These are phyloP conservation scores for Metellina segmentata DNA, from an alignment of 2,888 invertebrate genomes.

Conservation along the genomic window DNA sequence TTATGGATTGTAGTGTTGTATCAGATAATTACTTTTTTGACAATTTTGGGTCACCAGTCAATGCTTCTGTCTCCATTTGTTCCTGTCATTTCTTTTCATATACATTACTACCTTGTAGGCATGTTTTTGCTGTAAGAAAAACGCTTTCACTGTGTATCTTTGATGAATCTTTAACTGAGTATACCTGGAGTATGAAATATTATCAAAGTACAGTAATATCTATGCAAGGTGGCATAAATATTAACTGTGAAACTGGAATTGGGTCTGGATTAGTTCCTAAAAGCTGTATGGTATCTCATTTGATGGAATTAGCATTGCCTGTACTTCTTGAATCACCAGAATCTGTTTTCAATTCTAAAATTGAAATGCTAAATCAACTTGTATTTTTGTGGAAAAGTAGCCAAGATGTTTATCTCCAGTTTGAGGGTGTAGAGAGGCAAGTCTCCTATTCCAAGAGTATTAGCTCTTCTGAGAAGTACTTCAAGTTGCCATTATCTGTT, in stretches of 20 bases:
- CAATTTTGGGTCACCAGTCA: constrained; percentile 48
- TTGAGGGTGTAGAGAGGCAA: constrained; percentile 39
- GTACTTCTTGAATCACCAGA: constrained; percentile 1
- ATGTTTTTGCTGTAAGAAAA: constrained; percentile 70
- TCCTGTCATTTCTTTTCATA: constrained; percentile 54
- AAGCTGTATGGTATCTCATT: background rate
- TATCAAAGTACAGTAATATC: constrained; percentile 38
- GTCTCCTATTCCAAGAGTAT: background rate
- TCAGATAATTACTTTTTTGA: constrained; percentile 61
- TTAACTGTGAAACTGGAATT: background rate
- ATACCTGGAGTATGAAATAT: constrained; percentile 57
- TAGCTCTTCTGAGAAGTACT: background rate
- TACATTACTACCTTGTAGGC: constrained; percentile 63
- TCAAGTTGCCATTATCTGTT: background rate
- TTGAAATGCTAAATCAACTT: constrained; percentile 39
- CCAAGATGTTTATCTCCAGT: constrained; percentile 41
- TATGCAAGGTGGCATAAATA: constrained; percentile 16
- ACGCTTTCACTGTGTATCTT: constrained; percentile 38
- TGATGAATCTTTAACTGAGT: constrained; percentile 41
- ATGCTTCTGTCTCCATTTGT: constrained; percentile 54
- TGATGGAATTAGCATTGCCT: constrained; percentile 23
- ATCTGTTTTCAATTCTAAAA: constrained; percentile 24
- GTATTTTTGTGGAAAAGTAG: constrained; percentile 43
- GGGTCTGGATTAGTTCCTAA: constrained; percentile 10
- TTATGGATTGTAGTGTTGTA: constrained; percentile 35